A percentile compares a stretch with the other conserved stretches of the same genome.
Conservation (phyloP, 2,888 invertebrate species). For the Selenia dentaria region DNA sequence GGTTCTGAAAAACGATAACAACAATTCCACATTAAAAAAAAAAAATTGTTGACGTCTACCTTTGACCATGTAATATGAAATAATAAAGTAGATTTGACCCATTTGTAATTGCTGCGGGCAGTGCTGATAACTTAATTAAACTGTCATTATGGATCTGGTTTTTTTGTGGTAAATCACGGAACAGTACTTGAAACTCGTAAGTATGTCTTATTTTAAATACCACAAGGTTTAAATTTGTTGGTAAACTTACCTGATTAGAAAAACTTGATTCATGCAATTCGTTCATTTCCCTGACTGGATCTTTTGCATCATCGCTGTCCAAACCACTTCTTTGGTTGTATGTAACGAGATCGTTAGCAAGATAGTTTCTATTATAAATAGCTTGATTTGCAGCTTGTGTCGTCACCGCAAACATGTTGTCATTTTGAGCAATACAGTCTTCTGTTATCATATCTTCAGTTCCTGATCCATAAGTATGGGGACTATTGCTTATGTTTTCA, state of each 20-base stretch:
- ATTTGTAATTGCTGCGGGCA: conserved; percentile 59
- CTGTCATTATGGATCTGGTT: conserved; percentile 76
- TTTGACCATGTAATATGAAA: conserved; percentile 37
- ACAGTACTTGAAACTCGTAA: conserved; percentile 20
- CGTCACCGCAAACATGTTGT: conserved; percentile 46
- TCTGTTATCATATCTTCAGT: conserved; percentile 59
- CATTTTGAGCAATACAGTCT: conserved; percentile 51
- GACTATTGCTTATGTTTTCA: conserved; percentile 70
- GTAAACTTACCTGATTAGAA: conserved; percentile 60
- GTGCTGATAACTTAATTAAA: conserved; percentile 69
- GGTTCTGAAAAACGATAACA: conserved; percentile 68
- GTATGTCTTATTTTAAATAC: conserved; percentile 24
- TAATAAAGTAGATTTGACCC: conserved; percentile 56
- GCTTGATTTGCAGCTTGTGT: conserved; percentile 54
- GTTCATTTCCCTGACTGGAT: conserved; percentile 57
- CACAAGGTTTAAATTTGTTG: conserved; percentile 46
- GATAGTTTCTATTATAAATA: conserved; percentile 58
- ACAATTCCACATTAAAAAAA: conserved; percentile 23
- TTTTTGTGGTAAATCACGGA: conserved; percentile 64
- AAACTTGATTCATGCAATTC: conserved; percentile 66
- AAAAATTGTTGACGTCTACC: conserved; percentile 46
- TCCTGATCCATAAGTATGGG: conserved; percentile 65
- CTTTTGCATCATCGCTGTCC: conserved; percentile 54
- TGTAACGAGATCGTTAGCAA: conserved; percentile 58
- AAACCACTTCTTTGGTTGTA: conserved; percentile 62